These are phyloP conservation scores for Anniella stebbinsi DNA, from an alignment of 2,797 vertebrate genomes.

Conservation along the genomic window DNA sequence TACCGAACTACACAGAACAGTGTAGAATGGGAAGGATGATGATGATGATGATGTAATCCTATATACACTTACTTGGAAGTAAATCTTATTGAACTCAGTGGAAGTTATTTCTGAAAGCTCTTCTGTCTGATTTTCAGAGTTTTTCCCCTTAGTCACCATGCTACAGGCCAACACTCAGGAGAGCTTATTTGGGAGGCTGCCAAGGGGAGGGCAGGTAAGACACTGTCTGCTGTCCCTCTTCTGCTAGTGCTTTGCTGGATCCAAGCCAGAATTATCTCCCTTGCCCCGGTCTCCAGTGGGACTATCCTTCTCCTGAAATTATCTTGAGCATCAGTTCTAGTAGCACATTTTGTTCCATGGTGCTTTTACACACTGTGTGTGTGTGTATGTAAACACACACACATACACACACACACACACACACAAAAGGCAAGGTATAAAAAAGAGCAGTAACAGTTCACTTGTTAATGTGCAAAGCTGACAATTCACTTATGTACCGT, in stretches of 20 bases:
- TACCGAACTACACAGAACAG: background rate
- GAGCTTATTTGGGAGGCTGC: background rate
- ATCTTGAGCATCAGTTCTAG: slow-evolving; percentile 10
- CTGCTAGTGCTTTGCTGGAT: background rate
- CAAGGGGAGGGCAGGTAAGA: too few species aligned
- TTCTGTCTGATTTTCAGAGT: background rate
- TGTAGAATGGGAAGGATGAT: background rate
- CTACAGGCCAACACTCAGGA: too few species aligned
- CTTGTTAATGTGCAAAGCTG: slow-evolving; percentile 1
- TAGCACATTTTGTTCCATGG: background rate
- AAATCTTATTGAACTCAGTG: background rate
- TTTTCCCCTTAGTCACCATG: background rate
- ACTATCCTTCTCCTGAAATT: background rate
- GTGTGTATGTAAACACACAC: too few species aligned
- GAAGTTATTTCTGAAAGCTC: too few species aligned
- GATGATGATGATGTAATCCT: background rate
- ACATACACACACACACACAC: too few species aligned
- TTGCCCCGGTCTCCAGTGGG: background rate
- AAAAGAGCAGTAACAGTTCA: slow-evolving; percentile 4
- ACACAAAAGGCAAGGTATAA: slow-evolving; percentile 15
- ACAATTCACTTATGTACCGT: slow-evolving; percentile 1
- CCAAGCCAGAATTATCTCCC: too few species aligned
- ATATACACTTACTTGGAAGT: background rate
- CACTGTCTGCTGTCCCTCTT: background rate
- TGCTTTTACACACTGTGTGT: background rate